phyloP scores from a whole-genome alignment of 2,888 invertebrate genomes.

The Drosophila tripunctata region DNA sequence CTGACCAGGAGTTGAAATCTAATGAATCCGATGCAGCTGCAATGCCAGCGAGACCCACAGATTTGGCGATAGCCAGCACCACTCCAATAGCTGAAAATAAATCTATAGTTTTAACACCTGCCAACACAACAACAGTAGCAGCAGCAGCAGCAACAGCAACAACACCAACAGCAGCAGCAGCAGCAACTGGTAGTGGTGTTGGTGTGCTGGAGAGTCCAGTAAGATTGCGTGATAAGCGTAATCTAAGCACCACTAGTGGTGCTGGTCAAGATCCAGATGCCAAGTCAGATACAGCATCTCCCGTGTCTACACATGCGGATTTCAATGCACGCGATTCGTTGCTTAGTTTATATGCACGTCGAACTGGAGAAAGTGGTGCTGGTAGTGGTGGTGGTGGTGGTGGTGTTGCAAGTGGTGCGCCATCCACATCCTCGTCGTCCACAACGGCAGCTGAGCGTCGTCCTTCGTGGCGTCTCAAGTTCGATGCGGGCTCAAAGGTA shows the following conservation, averaged over 20 bases:
- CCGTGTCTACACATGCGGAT: constrained; percentile 53
- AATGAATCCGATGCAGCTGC: constrained; percentile 10
- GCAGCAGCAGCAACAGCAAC: constrained; percentile 37
- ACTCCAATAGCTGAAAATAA: constrained; percentile 20
- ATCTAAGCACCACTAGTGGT: constrained; percentile 53
- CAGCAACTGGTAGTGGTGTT: constrained; percentile 82
- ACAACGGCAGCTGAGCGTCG: constrained; percentile 88
- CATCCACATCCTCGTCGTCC: constrained; percentile 43
- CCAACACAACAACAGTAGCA: constrained; percentile 10
- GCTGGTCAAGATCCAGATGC: constrained; percentile 55
- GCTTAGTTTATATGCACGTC: constrained; percentile 69
- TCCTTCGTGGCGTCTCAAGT: constrained; percentile 95
- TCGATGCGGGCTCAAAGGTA: constrained; percentile 96
- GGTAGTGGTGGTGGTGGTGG: constrained; percentile 30
- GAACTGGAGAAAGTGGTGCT: constrained; percentile 48
- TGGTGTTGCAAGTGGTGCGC: constrained; percentile 28
- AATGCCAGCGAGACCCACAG: constrained; percentile 52
- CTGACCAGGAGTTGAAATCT: constrained; percentile 48
- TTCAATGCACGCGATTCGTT: constrained; percentile 74
- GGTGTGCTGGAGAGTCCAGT: constrained; percentile 80
- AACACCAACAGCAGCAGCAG: constrained; percentile 80
- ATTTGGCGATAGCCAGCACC: constrained; percentile 52
- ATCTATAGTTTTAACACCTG: background rate
- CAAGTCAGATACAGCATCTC: constrained; percentile 61
- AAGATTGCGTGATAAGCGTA: constrained; percentile 83